phyloP scores from a whole-genome alignment of 92 coral and sea anemone genomes.

The Parazoanthus darwini region DNA sequence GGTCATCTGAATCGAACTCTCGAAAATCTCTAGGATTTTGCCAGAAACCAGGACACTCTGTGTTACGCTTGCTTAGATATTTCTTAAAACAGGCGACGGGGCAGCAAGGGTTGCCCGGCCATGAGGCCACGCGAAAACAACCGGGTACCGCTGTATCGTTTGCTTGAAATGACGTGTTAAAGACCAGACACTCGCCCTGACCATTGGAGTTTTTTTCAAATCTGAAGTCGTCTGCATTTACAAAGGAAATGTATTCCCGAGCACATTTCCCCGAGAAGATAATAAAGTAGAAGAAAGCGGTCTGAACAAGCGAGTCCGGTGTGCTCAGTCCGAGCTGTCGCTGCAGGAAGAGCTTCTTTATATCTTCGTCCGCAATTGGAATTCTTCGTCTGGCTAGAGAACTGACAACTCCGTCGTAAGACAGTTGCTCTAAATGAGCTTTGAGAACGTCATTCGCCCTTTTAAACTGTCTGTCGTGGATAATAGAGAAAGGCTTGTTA shows the following conservation, averaged over 20 bases:
- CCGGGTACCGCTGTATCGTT: neutral
- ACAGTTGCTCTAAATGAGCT: conserved; percentile 37
- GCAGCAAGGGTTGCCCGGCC: conserved; percentile 3
- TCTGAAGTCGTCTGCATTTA: neutral
- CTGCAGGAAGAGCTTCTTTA: conserved; percentile 28
- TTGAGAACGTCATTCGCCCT: conserved; percentile 44
- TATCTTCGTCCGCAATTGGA: conserved; percentile 43
- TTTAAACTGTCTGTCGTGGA: conserved; percentile 29
- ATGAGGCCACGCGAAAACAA: neutral
- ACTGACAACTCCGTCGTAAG: neutral
- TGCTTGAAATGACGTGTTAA: neutral
- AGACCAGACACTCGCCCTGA: neutral
- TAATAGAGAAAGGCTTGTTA: conserved; percentile 31
- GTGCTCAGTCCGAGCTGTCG: conserved; percentile 44
- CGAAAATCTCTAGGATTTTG: neutral
- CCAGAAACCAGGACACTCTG: neutral
- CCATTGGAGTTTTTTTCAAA: neutral
- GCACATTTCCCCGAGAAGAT: conserved; percentile 30
- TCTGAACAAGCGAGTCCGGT: conserved; percentile 49
- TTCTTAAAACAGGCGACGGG: conserved; percentile 8
- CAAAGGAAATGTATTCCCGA: conserved; percentile 17
- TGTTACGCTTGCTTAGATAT: neutral
- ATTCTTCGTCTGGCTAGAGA: neutral
- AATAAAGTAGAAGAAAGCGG: conserved; percentile 28
- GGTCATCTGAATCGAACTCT: neutral